Evolutionary conservation across 2,888 invertebrate species (phyloP).

Genomic region (Ellobium chinense): DNA sequence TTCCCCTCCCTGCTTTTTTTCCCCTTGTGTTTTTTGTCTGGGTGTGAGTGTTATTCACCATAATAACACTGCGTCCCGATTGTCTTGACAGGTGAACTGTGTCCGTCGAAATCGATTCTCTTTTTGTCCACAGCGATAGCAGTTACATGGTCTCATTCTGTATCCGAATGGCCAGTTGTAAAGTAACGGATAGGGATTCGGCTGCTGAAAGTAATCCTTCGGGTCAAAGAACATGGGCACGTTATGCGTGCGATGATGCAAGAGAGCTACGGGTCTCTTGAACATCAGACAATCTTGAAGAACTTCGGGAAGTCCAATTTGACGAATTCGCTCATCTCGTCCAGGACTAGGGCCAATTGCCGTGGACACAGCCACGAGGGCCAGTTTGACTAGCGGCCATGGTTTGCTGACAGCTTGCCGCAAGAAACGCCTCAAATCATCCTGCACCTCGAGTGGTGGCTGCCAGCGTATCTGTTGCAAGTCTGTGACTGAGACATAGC

Average conservation of each 20-base stretch:
- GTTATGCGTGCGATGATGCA: slow-evolving; percentile 13
- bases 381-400: neutral
- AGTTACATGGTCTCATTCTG: too few relatives aligned
- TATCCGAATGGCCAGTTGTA: slow-evolving; percentile 21
- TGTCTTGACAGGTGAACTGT: too few relatives aligned
- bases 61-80: too few relatives aligned
- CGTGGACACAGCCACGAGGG: slow-evolving; percentile 1
- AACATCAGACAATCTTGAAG: slow-evolving; percentile 12
- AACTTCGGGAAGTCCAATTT: neutral
- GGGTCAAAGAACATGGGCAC: slow-evolving; percentile 13
- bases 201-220: neutral
- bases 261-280: slow-evolving; percentile 5
- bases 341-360: slow-evolving; percentile 8
- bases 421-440: neutral
- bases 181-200: slow-evolving; percentile 3
- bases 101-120: too few relatives aligned
- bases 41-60: too few relatives aligned
- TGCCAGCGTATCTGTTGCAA: too few relatives aligned
- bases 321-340: neutral
- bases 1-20: too few relatives aligned
- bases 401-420: neutral
- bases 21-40: too few relatives aligned
- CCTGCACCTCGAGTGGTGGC: too few relatives aligned
- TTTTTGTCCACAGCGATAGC: too few relatives aligned
- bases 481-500: too few relatives aligned